A percentile compares a stretch with the other conserved stretches of the same genome.
These are phyloP conservation scores for Zaprionus nigranus DNA, from an alignment of 1,140 invertebrate genomes.

Conservation along the genomic window DNA sequence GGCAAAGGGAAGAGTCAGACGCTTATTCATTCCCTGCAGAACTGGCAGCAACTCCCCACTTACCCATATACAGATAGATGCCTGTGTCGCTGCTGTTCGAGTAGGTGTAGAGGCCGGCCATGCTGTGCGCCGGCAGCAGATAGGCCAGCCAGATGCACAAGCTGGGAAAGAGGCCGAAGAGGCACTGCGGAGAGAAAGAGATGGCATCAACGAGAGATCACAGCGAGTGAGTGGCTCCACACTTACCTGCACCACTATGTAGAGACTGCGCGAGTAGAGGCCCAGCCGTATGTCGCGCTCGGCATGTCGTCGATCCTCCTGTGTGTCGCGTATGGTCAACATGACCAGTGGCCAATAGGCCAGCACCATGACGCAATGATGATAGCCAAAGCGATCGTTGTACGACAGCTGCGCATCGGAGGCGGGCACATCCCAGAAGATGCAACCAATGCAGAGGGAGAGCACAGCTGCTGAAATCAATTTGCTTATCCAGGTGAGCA, in stretches of 20 bases:
- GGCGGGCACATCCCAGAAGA: constrained; percentile 95
- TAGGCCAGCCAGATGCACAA: constrained; percentile 91
- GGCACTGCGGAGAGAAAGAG: constrained; percentile 36
- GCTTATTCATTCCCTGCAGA: too few relatives aligned
- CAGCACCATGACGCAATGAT: constrained; percentile 92
- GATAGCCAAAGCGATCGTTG: constrained; percentile 92
- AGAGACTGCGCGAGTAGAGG: constrained; percentile 91
- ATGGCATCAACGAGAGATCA: neutral
- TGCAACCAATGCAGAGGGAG: constrained; percentile 92
- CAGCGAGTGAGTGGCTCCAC: neutral
- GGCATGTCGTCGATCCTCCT: constrained; percentile 88
- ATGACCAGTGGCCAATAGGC: constrained; percentile 91
- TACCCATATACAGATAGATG: constrained; percentile 91
- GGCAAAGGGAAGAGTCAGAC: constrained; percentile 22
- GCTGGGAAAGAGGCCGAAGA: constrained; percentile 80
- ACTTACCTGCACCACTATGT: constrained; percentile 87
- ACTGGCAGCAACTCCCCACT: constrained; percentile 43
- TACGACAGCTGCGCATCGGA: constrained; percentile 89
- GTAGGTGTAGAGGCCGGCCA: constrained; percentile 92
- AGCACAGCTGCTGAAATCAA: constrained; percentile 91
- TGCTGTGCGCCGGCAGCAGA: constrained; percentile 94
- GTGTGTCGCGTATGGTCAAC: constrained; percentile 88
- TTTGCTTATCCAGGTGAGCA: constrained; percentile 91
- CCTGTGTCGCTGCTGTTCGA: constrained; percentile 87
- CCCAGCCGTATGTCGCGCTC: constrained; percentile 92